Evolutionary conservation across 35 echinoderm and acorn worm species (phyloP), one percentile per base, ranked within the genome.

Genomic region (Chiridota heheva): DNA sequence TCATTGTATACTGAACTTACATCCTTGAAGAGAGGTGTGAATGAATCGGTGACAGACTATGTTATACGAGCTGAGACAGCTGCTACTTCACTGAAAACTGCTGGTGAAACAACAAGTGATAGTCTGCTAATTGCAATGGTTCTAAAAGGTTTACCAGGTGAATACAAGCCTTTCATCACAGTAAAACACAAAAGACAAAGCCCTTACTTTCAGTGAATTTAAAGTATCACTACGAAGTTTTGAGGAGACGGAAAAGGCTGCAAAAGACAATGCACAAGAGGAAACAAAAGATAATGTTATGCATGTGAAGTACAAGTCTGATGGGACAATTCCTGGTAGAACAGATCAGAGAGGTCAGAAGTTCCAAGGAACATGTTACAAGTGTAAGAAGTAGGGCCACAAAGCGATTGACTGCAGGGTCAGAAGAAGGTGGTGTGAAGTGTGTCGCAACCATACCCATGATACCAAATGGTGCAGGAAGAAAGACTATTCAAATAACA

Each of bases 81-180:
- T 10, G 81, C 66, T 34, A 53, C 63, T 1, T 0, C 66, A 13
- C 29, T 84, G 25, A 72, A 72, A 3, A 53, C 48, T 24, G 42
- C 66, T 31, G 47, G 66, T 67, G 81, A 84, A 53, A 57, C 32
- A 24, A 67, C 58, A 16, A 84, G 66, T 51, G 65, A 84, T 53
- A 70, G 63, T 72, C 48, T 84, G 17, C 4, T 84, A 35, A 84
- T 82, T 20, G 79, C 79, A 5, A 82, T 82, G 79, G 53, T 69
- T 59, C 30, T 82, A 22, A 82, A 69, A 32, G 79, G 61, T 27
- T 61, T 82, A 36, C 63, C 79, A 20, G 1, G 7, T 12, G 1
- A 78, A 22, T 42, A 67, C 60, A 82, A 22, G 36, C 31, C 58
- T 45, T 82, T 62, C 43, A 31, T 17, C 40, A 5, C 58, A 67